Conservation (phyloP, 2,888 invertebrate species). For the Vanessa cardui region DNA sequence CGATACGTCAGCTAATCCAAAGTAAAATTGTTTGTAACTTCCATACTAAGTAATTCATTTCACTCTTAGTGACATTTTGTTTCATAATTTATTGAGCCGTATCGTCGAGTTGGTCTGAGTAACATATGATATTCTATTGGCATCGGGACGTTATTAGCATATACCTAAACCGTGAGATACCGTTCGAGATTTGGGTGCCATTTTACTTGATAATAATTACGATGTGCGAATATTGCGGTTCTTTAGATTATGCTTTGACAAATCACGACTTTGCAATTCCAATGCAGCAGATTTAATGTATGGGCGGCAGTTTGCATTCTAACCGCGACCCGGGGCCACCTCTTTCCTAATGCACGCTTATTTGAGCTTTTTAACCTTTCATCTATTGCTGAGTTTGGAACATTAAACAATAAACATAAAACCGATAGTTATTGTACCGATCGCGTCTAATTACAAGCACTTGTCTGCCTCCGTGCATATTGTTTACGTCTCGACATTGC, state of each 20-base stretch:
- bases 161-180: constrained; percentile 59
- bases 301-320: constrained; percentile 83
- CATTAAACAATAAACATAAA: constrained; percentile 79
- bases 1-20: background rate
- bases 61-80: constrained; percentile 9
- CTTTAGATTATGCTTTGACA: constrained; percentile 83
- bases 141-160: constrained; percentile 42
- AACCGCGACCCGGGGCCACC: constrained; percentile 81
- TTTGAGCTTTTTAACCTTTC: constrained; percentile 83
- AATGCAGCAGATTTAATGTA: constrained; percentile 82
- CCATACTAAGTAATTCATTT: background rate
- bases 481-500: constrained; percentile 22
- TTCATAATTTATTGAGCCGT: background rate
- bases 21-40: background rate
- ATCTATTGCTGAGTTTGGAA: constrained; percentile 73
- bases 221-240: constrained; percentile 82
- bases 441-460: constrained; percentile 55
- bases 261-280: constrained; percentile 83
- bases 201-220: constrained; percentile 82
- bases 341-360: constrained; percentile 83
- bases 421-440: constrained; percentile 67
- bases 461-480: constrained; percentile 31
- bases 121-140: constrained; percentile 25
- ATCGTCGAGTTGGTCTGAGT: background rate
- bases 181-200: constrained; percentile 73